These are phyloP conservation scores for Pedetes capensis DNA, from an alignment of 2,113 vertebrate species.

Conservation along the genomic window DNA sequence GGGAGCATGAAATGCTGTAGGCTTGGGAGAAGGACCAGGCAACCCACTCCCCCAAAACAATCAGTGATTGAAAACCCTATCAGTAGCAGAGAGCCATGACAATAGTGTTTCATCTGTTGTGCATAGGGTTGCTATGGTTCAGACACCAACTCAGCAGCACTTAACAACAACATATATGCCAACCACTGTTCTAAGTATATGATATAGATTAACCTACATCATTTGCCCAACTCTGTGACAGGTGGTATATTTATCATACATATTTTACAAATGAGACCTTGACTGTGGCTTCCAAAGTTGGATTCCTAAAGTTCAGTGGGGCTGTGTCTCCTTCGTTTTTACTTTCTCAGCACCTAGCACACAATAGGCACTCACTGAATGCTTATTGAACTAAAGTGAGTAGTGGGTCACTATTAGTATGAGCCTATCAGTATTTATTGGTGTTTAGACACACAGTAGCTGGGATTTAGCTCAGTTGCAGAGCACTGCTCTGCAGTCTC, in stretches of 20 bases:
- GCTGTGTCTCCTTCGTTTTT: not conserved
- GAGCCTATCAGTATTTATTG: not conserved
- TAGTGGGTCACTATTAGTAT: rapidly evolving
- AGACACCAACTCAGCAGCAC: too few relatives aligned
- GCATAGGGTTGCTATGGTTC: too few relatives aligned
- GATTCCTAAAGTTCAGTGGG: not conserved
- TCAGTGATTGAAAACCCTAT: too few relatives aligned
- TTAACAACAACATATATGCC: too few relatives aligned
- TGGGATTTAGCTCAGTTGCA: too few relatives aligned
- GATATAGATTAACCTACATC: rapidly evolving
- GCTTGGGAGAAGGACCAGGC: too few relatives aligned
- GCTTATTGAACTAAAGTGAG: not conserved
- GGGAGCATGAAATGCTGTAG: too few relatives aligned
- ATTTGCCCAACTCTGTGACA: not conserved
- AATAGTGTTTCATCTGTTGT: too few relatives aligned
- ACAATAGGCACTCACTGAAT: not conserved
- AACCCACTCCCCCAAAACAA: too few relatives aligned
- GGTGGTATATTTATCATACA: rapidly evolving
- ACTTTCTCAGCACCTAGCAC: not conserved
- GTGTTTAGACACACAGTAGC: not conserved
- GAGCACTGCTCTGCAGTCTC: too few relatives aligned
- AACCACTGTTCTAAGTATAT: not conserved
- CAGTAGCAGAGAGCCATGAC: too few relatives aligned
- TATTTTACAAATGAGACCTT: not conserved
- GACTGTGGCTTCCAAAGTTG: not conserved